These are phyloP conservation scores for Aproaerema taeniolella DNA, from an alignment of 2,888 invertebrate genomes.

Conservation along the genomic window DNA sequence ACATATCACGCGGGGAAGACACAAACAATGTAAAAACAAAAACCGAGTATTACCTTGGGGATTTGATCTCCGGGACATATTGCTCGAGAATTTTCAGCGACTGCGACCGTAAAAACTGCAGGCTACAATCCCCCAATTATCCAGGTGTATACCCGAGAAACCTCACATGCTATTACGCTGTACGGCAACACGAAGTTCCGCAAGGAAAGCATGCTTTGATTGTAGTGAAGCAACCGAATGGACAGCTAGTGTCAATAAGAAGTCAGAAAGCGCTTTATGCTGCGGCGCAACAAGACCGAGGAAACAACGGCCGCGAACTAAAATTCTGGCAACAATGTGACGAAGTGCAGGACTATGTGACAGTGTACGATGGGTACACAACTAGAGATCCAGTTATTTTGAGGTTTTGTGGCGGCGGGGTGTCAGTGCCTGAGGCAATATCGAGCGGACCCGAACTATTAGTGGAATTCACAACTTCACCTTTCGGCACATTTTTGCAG, in stretches of 20 bases:
- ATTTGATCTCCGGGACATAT: conserved; percentile 93
- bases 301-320: conserved; percentile 74
- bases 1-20: conserved; percentile 67
- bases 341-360: conserved; percentile 92
- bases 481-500: conserved; percentile 92
- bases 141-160: conserved; percentile 96
- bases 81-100: conserved; percentile 95
- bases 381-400: conserved; percentile 91
- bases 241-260: conserved; percentile 89
- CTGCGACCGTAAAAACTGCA: conserved; percentile 92
- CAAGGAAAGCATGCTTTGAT: conserved; percentile 92
- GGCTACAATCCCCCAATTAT: conserved; percentile 94
- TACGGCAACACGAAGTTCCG: conserved; percentile 90
- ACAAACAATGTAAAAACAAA: conserved; percentile 59
- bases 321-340: conserved; percentile 92
- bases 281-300: conserved; percentile 70
- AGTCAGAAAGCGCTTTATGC: conserved; percentile 85
- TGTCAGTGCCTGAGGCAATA: conserved; percentile 89
- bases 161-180: conserved; percentile 95
- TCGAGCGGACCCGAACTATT: conserved; percentile 92
- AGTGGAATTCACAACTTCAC: conserved; percentile 93
- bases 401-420: conserved; percentile 93
- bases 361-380: conserved; percentile 92
- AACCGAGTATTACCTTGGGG: conserved; percentile 86
- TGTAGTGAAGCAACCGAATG: conserved; percentile 89